Evolutionary conservation across 2,797 vertebrate species (phyloP).

Genomic region (Lacerta bilineata): DNA sequence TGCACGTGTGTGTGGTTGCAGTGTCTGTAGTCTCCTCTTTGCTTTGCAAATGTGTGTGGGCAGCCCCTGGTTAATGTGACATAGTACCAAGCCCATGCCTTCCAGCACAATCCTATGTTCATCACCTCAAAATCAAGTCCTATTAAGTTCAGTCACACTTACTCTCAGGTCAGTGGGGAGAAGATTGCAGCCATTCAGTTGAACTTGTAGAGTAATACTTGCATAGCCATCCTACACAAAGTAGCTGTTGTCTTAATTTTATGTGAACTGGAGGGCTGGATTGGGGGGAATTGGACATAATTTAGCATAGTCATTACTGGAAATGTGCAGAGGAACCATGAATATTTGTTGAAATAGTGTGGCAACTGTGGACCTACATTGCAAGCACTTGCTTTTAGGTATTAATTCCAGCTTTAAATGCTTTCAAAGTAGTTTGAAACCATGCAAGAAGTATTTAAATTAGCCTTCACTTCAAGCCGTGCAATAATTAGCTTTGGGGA

Average conservation of each 20-base stretch:
- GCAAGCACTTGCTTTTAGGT: constrained; percentile 27
- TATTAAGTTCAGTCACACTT: no score
- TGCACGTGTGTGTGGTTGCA: no score
- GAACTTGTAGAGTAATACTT: background rate
- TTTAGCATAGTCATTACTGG: background rate
- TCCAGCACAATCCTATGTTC: no score
- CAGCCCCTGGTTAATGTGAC: no score
- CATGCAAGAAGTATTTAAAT: background rate
- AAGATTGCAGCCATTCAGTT: background rate
- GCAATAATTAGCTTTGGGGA: constrained; percentile 38
- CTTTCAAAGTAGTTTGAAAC: fast-evolving
- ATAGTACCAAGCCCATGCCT: no score
- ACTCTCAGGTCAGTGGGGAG: no score
- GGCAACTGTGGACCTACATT: background rate
- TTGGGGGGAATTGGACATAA: no score
- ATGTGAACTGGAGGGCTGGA: background rate
- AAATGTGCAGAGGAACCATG: background rate
- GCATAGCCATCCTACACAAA: background rate
- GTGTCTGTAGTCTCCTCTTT: no score
- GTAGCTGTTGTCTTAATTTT: background rate
- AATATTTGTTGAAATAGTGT: background rate
- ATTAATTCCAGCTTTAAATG: background rate
- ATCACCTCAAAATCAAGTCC: no score
- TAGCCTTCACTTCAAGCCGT: background rate
- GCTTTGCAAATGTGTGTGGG: no score